Conservation (phyloP, 2,797 vertebrate species). For the Tadarida brasiliensis region DNA sequence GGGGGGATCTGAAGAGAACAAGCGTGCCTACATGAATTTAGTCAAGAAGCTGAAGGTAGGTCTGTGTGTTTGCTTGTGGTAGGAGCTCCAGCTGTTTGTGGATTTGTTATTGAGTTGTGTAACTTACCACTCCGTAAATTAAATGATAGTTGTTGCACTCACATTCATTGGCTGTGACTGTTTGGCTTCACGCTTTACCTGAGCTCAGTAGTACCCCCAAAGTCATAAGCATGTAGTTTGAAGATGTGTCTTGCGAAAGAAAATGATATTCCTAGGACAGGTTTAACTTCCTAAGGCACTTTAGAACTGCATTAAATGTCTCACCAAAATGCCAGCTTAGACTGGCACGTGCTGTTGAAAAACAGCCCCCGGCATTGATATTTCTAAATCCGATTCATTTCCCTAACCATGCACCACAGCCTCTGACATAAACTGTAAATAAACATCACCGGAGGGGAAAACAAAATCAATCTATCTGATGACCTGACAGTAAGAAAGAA, state of each 20-base stretch:
- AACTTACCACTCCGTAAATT: neutral
- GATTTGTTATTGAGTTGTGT: neutral
- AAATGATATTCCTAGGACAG: neutral
- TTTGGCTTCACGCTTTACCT: neutral
- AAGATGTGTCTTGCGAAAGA: conserved; percentile 2
- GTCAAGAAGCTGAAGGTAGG: conserved; percentile 88
- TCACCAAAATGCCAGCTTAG: neutral
- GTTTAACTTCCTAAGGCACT: conserved; percentile 18
- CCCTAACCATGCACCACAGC: neutral
- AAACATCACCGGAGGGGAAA: neutral
- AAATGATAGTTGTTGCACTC: neutral
- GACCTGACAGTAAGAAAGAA: conserved; percentile 52
- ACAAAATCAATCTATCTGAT: neutral
- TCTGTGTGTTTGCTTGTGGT: neutral
- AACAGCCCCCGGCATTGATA: neutral
- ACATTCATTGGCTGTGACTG: neutral
- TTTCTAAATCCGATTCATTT: neutral
- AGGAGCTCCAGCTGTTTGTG: neutral
- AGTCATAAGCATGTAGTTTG: neutral
- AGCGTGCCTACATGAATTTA: conserved; percentile 86
- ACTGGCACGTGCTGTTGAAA: neutral
- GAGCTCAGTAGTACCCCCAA: neutral
- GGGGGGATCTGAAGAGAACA: conserved; percentile 86
- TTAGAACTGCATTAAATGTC: neutral
- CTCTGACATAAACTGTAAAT: neutral